phyloP scores from a whole-genome alignment of 2,797 vertebrate species.

The Brachyrhaphis roseni region DNA sequence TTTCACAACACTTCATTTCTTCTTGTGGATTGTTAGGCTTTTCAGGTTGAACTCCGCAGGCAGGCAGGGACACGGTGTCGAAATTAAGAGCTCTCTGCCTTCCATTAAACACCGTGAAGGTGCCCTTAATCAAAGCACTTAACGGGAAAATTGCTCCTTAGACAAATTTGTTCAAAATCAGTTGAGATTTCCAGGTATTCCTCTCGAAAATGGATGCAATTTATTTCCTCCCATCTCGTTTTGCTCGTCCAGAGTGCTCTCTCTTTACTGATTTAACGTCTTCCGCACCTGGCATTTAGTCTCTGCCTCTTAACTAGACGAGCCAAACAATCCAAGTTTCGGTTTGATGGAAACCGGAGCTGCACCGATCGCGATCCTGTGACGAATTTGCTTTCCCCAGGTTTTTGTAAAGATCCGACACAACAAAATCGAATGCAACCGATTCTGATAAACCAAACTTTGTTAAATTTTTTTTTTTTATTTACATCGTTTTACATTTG shows the following conservation, averaged over 20 bases:
- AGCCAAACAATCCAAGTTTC: not conserved
- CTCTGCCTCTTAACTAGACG: not conserved
- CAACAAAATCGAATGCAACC: not conserved
- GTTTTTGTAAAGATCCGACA: not conserved
- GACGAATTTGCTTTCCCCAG: not conserved
- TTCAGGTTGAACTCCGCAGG: not conserved
- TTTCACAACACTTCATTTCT: not conserved
- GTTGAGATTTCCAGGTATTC: conserved; percentile 14
- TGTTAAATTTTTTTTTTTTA: not conserved
- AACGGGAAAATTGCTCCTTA: conserved; percentile 21
- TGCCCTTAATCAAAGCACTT: conserved; percentile 56
- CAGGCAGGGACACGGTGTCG: not conserved
- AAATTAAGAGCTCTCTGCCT: conserved; percentile 15
- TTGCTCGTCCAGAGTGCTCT: not conserved
- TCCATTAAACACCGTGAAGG: conserved; percentile 30
- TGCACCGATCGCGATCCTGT: not conserved
- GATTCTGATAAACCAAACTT: not conserved
- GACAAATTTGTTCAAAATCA: conserved; percentile 7
- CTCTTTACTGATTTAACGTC: not conserved
- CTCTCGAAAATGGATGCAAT: not conserved
- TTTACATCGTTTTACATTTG: not conserved
- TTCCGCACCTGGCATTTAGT: not conserved
- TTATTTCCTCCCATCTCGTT: not conserved
- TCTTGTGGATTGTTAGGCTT: not conserved
- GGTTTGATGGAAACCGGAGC: not conserved